These are phyloP conservation scores for Muschampia plurimacula DNA, from an alignment of 2,888 invertebrate genomes.

Conservation along the genomic window DNA sequence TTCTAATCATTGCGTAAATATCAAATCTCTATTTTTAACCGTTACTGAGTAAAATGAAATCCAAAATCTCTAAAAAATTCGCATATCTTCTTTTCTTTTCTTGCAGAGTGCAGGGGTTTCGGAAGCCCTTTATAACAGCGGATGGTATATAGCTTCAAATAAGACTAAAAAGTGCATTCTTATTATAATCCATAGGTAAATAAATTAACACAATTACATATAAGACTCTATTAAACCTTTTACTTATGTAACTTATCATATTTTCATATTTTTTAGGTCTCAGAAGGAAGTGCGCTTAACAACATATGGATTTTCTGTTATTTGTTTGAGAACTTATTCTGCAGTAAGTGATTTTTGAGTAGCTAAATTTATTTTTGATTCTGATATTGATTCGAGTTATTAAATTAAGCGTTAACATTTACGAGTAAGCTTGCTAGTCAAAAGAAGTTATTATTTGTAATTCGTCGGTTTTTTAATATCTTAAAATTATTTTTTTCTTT, in stretches of 20 bases:
- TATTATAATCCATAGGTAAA: conserved; percentile 69
- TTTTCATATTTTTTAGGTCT: conserved; percentile 56
- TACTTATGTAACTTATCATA: too few relatives aligned
- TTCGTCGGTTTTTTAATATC: too few relatives aligned
- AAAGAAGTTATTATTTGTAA: too few relatives aligned
- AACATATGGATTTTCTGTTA: conserved; percentile 71
- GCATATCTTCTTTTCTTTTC: neutral
- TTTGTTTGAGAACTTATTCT: conserved; percentile 67
- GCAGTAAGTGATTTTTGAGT: conserved; percentile 55
- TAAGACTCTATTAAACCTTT: too few relatives aligned
- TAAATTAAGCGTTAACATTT: too few relatives aligned
- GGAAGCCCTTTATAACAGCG: conserved; percentile 66
- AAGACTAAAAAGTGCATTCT: conserved; percentile 64
- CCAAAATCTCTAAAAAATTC: too few relatives aligned
- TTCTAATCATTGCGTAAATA: too few relatives aligned
- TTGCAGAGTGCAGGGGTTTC: conserved; percentile 64
- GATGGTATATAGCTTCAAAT: conserved; percentile 66
- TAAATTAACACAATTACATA: neutral
- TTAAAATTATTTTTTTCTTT: neutral
- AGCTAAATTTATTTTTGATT: too few relatives aligned
- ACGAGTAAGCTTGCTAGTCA: too few relatives aligned
- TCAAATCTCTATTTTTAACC: too few relatives aligned
- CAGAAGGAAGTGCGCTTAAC: conserved; percentile 68
- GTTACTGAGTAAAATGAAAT: too few relatives aligned
- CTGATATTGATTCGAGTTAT: too few relatives aligned